Evolutionary conservation across 2,888 invertebrate species (phyloP).

Genomic region (Pseudococcus longispinus): DNA sequence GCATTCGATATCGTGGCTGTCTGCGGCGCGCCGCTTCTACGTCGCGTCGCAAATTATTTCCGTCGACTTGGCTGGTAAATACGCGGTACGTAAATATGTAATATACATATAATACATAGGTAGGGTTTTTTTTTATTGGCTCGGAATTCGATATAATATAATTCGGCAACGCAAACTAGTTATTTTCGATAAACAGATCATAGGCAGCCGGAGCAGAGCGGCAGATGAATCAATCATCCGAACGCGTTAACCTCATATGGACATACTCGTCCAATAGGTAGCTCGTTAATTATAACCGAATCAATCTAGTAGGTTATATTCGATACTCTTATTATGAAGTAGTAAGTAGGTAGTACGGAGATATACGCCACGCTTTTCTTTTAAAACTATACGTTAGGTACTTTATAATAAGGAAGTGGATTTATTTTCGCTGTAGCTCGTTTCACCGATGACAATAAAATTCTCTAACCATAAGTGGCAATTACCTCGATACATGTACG

Average conservation of each 20-base stretch:
- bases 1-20: neutral
- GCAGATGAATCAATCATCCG: neutral
- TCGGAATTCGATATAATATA: neutral
- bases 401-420: neutral
- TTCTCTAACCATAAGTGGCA: slow-evolving; percentile 19
- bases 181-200: slow-evolving; percentile 10
- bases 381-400: neutral
- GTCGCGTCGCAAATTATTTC: neutral
- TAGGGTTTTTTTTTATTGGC: neutral
- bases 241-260: neutral
- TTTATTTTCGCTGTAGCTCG: neutral
- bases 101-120: neutral
- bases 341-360: neutral
- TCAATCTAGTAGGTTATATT: neutral
- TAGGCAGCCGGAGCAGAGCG: neutral
- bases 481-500: slow-evolving; percentile 5
- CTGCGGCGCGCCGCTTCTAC: neutral
- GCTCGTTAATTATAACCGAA: neutral
- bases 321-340: neutral
- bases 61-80: neutral
- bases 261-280: neutral
- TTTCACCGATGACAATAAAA: neutral
- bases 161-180: neutral
- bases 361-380: neutral
- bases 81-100: neutral